Percentiles rank a stretch among this genome's conserved stretches.
phyloP scores from a whole-genome alignment of 1,140 invertebrate genomes.

The Drosophila sp. region DNA sequence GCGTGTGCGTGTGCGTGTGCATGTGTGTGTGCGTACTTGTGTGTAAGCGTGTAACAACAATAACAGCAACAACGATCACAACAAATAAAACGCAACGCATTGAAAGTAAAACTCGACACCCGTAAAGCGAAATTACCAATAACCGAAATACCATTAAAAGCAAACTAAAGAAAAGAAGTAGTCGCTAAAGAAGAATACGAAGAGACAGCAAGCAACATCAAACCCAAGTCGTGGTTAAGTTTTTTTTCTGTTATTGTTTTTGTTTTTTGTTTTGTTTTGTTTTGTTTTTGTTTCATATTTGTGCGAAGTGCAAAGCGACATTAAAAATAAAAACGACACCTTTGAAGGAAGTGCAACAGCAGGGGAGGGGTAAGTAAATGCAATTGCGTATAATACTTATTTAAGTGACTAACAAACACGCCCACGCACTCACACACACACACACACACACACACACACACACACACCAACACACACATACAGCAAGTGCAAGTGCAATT shows the following conservation, averaged over 20 bases:
- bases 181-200: slow-evolving; percentile 3
- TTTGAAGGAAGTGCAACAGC: slow-evolving; percentile 18
- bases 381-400: slow-evolving; percentile 20
- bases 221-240: slow-evolving; percentile 11
- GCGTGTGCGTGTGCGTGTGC: slow-evolving; percentile 14
- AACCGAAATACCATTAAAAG: slow-evolving; percentile 36
- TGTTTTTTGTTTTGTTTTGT: neutral
- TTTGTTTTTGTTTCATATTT: slow-evolving; percentile 12
- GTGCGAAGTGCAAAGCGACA: slow-evolving; percentile 1
- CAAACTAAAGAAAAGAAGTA: slow-evolving; percentile 5
- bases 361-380: slow-evolving; percentile 25
- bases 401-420: slow-evolving; percentile 18
- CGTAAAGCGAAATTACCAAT: slow-evolving; percentile 39
- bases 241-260: slow-evolving; percentile 8
- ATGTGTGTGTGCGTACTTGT: slow-evolving; percentile 14
- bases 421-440: neutral
- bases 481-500: slow-evolving; percentile 2
- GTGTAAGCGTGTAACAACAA: slow-evolving; percentile 14
- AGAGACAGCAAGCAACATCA: slow-evolving; percentile 3
- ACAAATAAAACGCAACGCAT: slow-evolving; percentile 24
- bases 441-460: neutral
- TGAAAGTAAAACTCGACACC: slow-evolving; percentile 48
- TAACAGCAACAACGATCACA: neutral
- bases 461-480: neutral
- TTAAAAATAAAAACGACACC: slow-evolving; percentile 3